Evolutionary conservation across 2,888 invertebrate species (phyloP).

Genomic region (Euproctis similis): DNA sequence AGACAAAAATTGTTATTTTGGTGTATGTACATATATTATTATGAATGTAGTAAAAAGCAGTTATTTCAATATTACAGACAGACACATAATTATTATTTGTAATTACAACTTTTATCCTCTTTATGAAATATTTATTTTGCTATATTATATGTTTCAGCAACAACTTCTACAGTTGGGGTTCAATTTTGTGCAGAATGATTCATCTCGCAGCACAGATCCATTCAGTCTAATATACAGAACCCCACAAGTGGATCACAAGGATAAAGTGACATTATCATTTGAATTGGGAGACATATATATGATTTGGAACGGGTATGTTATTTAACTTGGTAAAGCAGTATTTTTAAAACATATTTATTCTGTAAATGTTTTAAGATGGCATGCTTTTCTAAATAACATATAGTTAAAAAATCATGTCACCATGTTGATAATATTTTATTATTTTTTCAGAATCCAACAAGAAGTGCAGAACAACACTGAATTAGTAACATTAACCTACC

Average conservation of each 20-base stretch:
- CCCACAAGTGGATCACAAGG: slow-evolving; percentile 43
- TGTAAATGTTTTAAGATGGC: background rate
- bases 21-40: no score
- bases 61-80: no score
- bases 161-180: slow-evolving; percentile 56
- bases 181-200: slow-evolving; percentile 47
- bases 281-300: slow-evolving; percentile 51
- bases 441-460: slow-evolving; percentile 44
- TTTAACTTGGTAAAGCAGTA: background rate
- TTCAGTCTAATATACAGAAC: slow-evolving; percentile 47
- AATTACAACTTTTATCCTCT: no score
- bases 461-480: slow-evolving; percentile 38
- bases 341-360: background rate
- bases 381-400: no score
- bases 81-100: no score
- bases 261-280: slow-evolving; percentile 47
- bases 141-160: slow-evolving; percentile 38
- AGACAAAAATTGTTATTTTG: no score
- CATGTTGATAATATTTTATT: no score
- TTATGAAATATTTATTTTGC: no score
- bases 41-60: no score
- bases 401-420: no score
- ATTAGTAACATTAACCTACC: slow-evolving; percentile 41
- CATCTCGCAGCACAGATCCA: slow-evolving; percentile 42
- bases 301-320: slow-evolving; percentile 56